These are phyloP conservation scores for Phenacoccus solenopsis DNA, from an alignment of 1,140 invertebrate genomes.

Conservation along the genomic window DNA sequence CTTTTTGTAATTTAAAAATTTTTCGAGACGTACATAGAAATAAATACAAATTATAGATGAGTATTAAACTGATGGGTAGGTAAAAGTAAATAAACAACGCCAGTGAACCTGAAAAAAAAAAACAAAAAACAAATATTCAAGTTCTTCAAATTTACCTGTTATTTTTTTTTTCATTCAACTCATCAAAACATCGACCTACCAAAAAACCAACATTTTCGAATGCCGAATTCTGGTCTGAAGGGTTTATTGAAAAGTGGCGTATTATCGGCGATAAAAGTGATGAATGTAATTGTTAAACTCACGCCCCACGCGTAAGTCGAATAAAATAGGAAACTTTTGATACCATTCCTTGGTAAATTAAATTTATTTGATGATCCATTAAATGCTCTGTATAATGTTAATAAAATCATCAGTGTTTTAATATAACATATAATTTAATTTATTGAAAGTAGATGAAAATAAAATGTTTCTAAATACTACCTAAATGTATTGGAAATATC, in stretches of 20 bases:
- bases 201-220: conserved; percentile 26
- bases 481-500: conserved; percentile 50
- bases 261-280: conserved; percentile 27
- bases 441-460: background rate
- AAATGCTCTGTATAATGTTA: background rate
- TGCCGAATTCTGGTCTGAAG: conserved; percentile 26
- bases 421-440: background rate
- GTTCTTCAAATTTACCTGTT: background rate
- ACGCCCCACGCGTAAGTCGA: conserved; percentile 31
- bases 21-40: conserved; percentile 31
- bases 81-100: conserved; percentile 27
- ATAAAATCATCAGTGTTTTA: background rate
- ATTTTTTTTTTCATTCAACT: too few relatives aligned
- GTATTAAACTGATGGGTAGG: conserved; percentile 28
- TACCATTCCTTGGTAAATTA: conserved; percentile 19
- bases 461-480: conserved; percentile 28
- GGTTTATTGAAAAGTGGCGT: background rate
- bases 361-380: background rate
- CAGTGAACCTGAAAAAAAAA: conserved; percentile 22
- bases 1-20: conserved; percentile 23
- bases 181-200: conserved; percentile 18
- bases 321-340: conserved; percentile 27
- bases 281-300: conserved; percentile 25
- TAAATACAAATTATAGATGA: conserved; percentile 31
- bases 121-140: background rate